These are phyloP conservation scores for Pygocentrus nattereri DNA, from an alignment of 2,797 vertebrate species.

Conservation along the genomic window DNA sequence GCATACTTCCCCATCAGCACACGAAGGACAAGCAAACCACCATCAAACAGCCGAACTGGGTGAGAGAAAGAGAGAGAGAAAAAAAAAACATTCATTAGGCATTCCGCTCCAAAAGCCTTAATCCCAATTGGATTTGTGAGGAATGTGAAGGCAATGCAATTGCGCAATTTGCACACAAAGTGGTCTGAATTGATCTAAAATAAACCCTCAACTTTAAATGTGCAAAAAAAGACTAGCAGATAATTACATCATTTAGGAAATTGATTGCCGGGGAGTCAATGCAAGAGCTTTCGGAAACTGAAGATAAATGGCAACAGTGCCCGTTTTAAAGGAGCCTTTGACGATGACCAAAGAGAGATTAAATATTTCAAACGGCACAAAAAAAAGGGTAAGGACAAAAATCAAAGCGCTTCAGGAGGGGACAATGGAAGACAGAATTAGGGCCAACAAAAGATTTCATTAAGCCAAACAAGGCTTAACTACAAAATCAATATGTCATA, in stretches of 20 bases:
- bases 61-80: conserved; percentile 21
- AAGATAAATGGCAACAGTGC: conserved; percentile 88
- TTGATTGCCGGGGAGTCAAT: conserved; percentile 94
- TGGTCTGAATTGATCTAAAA: conserved; percentile 96
- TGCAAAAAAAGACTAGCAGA: conserved; percentile 83
- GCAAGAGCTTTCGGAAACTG: conserved; percentile 93
- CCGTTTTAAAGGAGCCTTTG: conserved; percentile 80
- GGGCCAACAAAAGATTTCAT: conserved; percentile 91
- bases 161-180: conserved; percentile 96
- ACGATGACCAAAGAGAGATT: conserved; percentile 71
- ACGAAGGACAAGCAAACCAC: conserved; percentile 54
- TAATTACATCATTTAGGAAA: conserved; percentile 99
- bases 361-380: conserved; percentile 67
- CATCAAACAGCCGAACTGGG: conserved; percentile 42
- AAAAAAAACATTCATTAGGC: conserved; percentile 76
- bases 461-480: conserved; percentile 89
- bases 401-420: conserved; percentile 72
- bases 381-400: conserved; percentile 64
- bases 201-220: conserved; percentile 98
- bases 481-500: conserved; percentile 89
- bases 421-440: conserved; percentile 81
- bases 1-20: conserved; percentile 42
- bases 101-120: conserved; percentile 80
- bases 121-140: conserved; percentile 87
- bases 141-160: conserved; percentile 89